Evolutionary conservation across 35 echinoderm and acorn worm species (phyloP).

Genomic region (Patiria miniata): DNA sequence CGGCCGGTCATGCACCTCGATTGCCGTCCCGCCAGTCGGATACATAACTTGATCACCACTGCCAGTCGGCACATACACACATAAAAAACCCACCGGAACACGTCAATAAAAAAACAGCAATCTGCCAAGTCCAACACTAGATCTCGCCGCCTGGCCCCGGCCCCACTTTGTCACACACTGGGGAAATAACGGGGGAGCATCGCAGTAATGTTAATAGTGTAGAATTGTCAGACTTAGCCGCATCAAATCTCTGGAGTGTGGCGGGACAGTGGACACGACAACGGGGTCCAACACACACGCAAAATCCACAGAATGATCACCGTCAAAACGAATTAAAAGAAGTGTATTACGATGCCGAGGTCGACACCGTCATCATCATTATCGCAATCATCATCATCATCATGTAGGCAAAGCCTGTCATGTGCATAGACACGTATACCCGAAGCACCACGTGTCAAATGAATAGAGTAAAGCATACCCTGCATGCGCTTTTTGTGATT

Average conservation of each 20-base stretch:
- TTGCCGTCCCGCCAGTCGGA: not conserved
- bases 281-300: too few species aligned
- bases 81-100: not conserved
- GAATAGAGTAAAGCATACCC: too few species aligned
- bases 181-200: not conserved
- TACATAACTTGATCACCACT: not conserved
- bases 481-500: too few species aligned
- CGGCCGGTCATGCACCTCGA: constrained; percentile 1
- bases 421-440: too few species aligned
- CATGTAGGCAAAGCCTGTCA: too few species aligned
- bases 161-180: not conserved
- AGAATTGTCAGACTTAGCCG: not conserved
- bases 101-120: constrained; percentile 26
- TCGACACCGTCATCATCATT: not conserved
- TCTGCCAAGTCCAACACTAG: not conserved
- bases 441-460: too few species aligned
- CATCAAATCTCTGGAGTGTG: constrained; percentile 15
- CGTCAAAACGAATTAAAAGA: constrained; percentile 22
- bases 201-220: constrained; percentile 23
- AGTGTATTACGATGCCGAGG: not conserved
- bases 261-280: too few species aligned
- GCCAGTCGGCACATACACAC: not conserved
- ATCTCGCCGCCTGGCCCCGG: not conserved
- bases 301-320: not conserved
- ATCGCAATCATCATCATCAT: too few species aligned